phyloP scores from a whole-genome alignment of 2,797 vertebrate species.

The Hoplostethus mediterraneus region DNA sequence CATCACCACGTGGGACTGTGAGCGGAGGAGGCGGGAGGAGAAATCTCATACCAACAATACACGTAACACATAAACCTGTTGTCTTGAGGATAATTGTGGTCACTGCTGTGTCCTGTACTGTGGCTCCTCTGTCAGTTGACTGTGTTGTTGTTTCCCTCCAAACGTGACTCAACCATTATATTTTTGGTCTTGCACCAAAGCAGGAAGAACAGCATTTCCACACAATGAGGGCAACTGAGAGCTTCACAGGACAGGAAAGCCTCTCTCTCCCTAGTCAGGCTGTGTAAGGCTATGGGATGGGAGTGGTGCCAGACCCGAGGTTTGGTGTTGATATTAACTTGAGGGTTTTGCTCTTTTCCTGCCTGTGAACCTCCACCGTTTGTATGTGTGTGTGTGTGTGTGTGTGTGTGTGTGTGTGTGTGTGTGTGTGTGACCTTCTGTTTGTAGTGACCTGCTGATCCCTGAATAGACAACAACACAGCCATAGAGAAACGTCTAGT shows the following conservation, averaged over 20 bases:
- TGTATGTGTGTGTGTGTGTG: not conserved
- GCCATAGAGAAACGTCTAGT: too few relatives aligned
- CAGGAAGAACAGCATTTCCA: constrained; percentile 24
- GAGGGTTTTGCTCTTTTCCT: too few relatives aligned
- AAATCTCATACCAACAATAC: not conserved
- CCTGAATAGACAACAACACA: too few relatives aligned
- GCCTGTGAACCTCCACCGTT: too few relatives aligned
- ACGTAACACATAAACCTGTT: constrained; percentile 8
- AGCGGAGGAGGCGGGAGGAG: not conserved
- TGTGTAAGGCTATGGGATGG: too few relatives aligned
- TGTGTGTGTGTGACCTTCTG: not conserved
- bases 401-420: not conserved
- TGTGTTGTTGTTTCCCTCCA: constrained; percentile 6
- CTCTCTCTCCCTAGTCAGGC: not conserved
- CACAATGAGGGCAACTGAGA: constrained; percentile 2
- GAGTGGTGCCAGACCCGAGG: too few relatives aligned
- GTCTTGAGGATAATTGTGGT: constrained; percentile 5
- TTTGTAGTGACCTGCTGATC: not conserved
- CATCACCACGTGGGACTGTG: not conserved
- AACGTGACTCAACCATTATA: constrained; percentile 14
- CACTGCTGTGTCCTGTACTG: not conserved
- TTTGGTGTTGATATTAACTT: too few relatives aligned
- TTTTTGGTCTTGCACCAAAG: constrained; percentile 3
- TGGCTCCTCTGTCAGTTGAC: not conserved
- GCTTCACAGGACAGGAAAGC: not conserved